phyloP scores from a whole-genome alignment of 2,888 invertebrate genomes.

The Trachelus stipa region DNA sequence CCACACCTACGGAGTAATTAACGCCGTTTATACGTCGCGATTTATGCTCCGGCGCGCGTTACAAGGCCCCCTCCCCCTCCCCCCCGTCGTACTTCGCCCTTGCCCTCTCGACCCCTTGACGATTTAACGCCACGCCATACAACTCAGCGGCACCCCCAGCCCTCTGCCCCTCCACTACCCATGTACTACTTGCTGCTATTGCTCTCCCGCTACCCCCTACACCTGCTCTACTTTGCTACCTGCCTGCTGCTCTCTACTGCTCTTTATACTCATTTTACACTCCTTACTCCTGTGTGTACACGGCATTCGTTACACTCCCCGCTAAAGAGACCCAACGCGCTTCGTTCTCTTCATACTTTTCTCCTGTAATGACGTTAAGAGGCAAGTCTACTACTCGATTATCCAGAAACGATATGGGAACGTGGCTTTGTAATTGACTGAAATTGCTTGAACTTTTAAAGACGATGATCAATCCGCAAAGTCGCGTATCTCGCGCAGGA shows the following conservation, averaged over 20 bases:
- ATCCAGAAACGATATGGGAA: background rate
- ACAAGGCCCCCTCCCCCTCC: slow-evolving; percentile 23
- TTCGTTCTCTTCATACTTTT: background rate
- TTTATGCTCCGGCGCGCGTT: slow-evolving; percentile 48
- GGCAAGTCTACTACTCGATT: background rate
- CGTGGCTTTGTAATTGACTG: background rate
- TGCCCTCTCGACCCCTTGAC: background rate
- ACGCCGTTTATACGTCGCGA: slow-evolving; percentile 48
- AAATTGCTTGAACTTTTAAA: background rate
- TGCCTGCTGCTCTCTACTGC: background rate
- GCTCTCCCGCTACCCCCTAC: background rate
- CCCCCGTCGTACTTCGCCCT: background rate
- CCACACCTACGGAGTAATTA: slow-evolving; percentile 48
- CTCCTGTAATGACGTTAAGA: background rate
- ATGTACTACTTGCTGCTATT: too few species aligned
- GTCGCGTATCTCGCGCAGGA: background rate
- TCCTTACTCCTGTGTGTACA: background rate
- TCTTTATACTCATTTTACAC: background rate
- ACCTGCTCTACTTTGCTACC: background rate
- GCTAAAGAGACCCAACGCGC: background rate
- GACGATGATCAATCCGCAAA: background rate
- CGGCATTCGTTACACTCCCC: background rate
- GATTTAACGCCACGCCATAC: background rate
- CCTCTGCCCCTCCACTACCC: too few species aligned
- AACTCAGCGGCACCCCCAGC: background rate